A percentile compares a stretch with the other conserved stretches of the same genome.
These are phyloP conservation scores for Trogon melanurus DNA, from an alignment of 2,113 vertebrate genomes.

Conservation along the genomic window DNA sequence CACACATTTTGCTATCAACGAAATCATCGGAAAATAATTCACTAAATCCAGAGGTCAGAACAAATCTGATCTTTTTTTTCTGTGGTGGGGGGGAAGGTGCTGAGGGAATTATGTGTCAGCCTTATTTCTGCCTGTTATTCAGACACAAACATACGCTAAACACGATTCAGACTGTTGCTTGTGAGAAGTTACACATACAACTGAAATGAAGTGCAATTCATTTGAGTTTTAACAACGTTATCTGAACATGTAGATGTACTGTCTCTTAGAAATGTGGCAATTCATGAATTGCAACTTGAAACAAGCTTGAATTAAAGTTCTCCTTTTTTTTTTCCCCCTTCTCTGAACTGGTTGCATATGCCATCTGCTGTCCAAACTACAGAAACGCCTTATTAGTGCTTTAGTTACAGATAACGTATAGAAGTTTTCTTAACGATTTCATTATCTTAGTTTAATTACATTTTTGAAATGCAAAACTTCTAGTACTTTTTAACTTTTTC, in stretches of 20 bases:
- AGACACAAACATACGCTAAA: fast-evolving
- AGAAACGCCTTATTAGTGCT: conserved; percentile 45
- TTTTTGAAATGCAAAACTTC: neutral
- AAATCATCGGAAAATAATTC: conserved; percentile 97
- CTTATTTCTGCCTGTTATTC: neutral
- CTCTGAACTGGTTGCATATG: conserved; percentile 64
- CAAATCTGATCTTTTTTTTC: neutral
- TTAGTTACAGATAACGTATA: neutral
- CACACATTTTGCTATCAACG: conserved; percentile 95
- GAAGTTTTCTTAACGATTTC: neutral
- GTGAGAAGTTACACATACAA: neutral
- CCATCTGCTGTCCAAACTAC: conserved; percentile 76
- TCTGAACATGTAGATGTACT: neutral
- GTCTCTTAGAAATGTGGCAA: neutral
- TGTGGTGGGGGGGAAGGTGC: neutral
- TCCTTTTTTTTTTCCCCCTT: neutral
- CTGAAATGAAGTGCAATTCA: neutral
- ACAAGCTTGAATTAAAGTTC: neutral
- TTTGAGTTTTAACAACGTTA: neutral
- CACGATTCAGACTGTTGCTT: neutral
- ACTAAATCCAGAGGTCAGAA: conserved; percentile 90
- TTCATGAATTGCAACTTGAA: neutral
- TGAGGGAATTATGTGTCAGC: neutral
- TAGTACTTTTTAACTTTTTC: neutral
- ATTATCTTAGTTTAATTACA: conserved; percentile 23